Evolutionary conservation across 1,140 invertebrate species (phyloP), one percentile per base, ranked within the genome.

Genomic region (Dryas iulia): DNA sequence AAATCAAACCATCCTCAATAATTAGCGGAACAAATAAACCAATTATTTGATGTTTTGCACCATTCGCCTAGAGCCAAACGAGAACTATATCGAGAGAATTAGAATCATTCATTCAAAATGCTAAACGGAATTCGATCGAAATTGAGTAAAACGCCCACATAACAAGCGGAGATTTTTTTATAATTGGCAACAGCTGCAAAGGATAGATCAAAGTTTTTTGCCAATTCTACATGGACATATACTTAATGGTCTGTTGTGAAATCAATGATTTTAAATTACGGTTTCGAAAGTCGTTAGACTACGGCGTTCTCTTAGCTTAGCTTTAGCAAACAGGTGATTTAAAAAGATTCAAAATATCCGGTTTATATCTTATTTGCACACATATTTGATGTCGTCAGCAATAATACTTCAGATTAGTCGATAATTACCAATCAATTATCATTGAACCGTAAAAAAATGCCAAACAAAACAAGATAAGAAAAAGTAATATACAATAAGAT

Each of bases 221-320:
- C 69, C 59, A 54, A 72, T 67, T 75, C 73, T 69, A 73, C 65
- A 77, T 74, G 75, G 76, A 76, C 73, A 75, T 74, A 62, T 81
- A 68, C 68, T 68, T 81, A 79, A 82, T 84, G 59, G 79, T 56
- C 56, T 79, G 78, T 82, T 82, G 78, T 78, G 78, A 79, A 82
- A 83, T 78, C 76, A 78, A 78, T 78, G 78, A 74, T 67, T 26
- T 63, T 62, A 81, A 83, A 85, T 84, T 79, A 81, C 67, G 69
- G 66, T 66, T 72, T 64, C 53, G 30, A 63, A 74, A 65, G 62
- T 72, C 69, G 62, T 75, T 66, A 66, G 47, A 25, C 52, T 28
- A 7, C 62, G 56, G 59, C 52, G 62, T 24, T 72, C 35, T 59
- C 14, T 30, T 26, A 31, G 68, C 14, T 30, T 26, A 31, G 68